A percentile compares a stretch with the other conserved stretches of the same genome.
phyloP scores from a whole-genome alignment of 64 coral and sea anemone genomes.

The Cladopsammia gracilis region DNA sequence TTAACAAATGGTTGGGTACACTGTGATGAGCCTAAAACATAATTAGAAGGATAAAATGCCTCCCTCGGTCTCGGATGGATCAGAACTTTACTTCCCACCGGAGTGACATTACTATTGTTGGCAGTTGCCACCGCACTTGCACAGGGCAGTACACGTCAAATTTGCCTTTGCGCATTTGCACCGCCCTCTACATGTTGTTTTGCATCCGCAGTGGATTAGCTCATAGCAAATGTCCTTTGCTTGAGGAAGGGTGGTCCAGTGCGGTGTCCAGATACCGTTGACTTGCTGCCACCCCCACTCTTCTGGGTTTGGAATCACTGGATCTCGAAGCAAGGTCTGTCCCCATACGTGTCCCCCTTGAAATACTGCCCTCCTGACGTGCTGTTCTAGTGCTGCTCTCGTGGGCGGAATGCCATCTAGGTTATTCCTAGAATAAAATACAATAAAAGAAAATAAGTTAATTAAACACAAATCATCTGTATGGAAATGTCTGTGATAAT shows the following conservation, averaged over 20 bases:
- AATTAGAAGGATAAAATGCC: too few relatives aligned
- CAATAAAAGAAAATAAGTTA: too few relatives aligned
- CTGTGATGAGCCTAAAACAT: too few relatives aligned
- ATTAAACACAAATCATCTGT: too few relatives aligned
- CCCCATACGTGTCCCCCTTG: conserved; percentile 27
- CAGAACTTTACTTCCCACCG: too few relatives aligned
- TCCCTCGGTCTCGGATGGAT: too few relatives aligned
- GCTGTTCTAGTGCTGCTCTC: conserved; percentile 6
- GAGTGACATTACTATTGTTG: not conserved
- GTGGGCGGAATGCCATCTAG: conserved; percentile 8
- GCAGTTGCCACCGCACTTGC: conserved; percentile 27
- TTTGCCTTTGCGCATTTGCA: conserved; percentile 32
- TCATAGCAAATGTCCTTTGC: conserved; percentile 37
- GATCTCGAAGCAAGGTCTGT: not conserved
- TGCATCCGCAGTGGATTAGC: conserved; percentile 2
- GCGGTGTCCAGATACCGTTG: not conserved
- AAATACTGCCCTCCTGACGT: not conserved
- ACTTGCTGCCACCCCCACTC: not conserved
- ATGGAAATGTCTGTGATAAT: too few relatives aligned
- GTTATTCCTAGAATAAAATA: not conserved
- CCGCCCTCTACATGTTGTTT: not conserved
- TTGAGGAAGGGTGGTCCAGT: conserved; percentile 7
- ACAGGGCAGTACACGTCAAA: not conserved
- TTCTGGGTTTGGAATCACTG: not conserved
- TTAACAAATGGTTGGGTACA: too few relatives aligned